phyloP scores from a whole-genome alignment of 2,797 vertebrate species.

The Poecilia picta region DNA sequence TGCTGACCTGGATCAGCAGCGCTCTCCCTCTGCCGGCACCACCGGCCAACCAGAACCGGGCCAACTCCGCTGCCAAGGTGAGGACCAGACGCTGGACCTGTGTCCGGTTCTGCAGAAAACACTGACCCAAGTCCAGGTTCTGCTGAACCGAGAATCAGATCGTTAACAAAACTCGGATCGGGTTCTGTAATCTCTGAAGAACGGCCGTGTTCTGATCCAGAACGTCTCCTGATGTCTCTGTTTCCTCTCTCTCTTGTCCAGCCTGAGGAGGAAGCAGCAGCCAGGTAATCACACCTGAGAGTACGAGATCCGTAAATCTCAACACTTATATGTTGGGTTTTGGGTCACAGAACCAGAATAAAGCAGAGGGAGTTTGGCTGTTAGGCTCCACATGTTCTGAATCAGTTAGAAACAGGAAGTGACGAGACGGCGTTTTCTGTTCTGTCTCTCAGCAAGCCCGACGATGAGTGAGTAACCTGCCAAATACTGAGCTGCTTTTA shows the following conservation, averaged over 20 bases:
- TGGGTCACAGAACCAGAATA: not conserved
- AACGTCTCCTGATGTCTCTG: not conserved
- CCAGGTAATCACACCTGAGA: constrained; percentile 54
- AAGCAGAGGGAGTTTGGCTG: not conserved
- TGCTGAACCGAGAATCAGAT: not conserved
- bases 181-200: no score
- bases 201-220: not conserved
- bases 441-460: constrained; percentile 61
- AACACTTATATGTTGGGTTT: not conserved
- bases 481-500: constrained; percentile 3
- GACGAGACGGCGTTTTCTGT: constrained; percentile 16
- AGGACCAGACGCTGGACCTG: not conserved
- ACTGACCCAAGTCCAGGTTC: not conserved
- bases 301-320: not conserved
- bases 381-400: not conserved
- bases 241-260: not conserved
- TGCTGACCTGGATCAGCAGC: constrained; percentile 74
- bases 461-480: constrained; percentile 73
- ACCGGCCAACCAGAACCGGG: constrained; percentile 22
- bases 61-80: constrained; percentile 38
- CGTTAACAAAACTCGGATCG: not conserved
- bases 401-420: not conserved
- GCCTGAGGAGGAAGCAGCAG: constrained; percentile 57
- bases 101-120: not conserved
- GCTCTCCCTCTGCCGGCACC: constrained; percentile 71